Percentiles rank a stretch among this genome's conserved stretches.
Evolutionary conservation across 2,113 vertebrate genomes (phyloP).

Genomic region (Xyliphius kryptos): DNA sequence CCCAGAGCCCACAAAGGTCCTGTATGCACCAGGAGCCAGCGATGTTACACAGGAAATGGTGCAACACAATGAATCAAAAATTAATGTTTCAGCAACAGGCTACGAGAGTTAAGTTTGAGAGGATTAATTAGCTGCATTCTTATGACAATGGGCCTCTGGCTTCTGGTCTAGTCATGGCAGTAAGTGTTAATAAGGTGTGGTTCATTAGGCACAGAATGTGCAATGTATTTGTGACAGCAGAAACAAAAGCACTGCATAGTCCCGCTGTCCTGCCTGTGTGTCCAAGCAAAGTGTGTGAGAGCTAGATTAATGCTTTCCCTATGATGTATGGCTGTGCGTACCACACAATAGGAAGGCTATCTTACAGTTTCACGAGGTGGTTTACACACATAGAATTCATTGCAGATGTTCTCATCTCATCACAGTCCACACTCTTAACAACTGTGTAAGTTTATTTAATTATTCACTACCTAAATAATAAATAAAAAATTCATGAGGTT

Average conservation of each 20-base stretch:
- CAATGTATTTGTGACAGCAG: no score
- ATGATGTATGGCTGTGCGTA: no score
- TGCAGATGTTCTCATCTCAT: no score
- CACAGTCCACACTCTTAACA: no score
- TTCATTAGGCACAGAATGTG: slow-evolving; percentile 32
- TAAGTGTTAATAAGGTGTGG: slow-evolving; percentile 48
- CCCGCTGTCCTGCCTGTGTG: slow-evolving; percentile 21
- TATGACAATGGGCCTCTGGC: slow-evolving; percentile 41
- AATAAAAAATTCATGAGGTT: no score
- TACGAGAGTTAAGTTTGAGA: slow-evolving; percentile 9
- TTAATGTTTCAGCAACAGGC: slow-evolving; percentile 39
- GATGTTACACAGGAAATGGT: slow-evolving; percentile 12
- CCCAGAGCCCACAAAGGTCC: slow-evolving; percentile 29
- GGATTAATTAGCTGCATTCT: slow-evolving; percentile 51
- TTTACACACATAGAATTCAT: no score
- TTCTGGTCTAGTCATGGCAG: slow-evolving; percentile 43
- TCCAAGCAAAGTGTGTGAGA: slow-evolving; percentile 19
- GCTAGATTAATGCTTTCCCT: no score
- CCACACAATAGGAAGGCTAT: no score
- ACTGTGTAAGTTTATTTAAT: no score
- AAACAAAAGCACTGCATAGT: slow-evolving; percentile 29
- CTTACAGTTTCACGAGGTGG: no score
- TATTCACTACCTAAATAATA: no score
- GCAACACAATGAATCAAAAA: slow-evolving; percentile 26
- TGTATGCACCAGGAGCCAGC: neutral